Base-by-base conservation (phyloP, 1,140 invertebrate species). In the Leptinotarsa lineolata region DNA sequence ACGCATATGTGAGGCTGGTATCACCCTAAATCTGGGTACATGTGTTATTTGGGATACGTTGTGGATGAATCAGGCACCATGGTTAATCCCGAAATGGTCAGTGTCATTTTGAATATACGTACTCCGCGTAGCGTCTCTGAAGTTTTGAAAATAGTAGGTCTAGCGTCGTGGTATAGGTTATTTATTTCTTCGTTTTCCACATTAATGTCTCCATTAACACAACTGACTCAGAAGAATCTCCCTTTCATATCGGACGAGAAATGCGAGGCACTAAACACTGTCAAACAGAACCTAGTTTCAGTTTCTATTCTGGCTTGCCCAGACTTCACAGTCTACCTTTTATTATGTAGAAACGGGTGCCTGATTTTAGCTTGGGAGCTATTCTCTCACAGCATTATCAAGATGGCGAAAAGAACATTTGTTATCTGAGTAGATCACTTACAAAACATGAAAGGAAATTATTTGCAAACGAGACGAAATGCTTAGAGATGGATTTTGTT, bases 141-240 rank as follows among this genome's bases (percentile, higher is more conserved):
- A 48, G 24, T 88, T 0, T 72, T 84, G 61, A 22, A 78, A 39
- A 88, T 89, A 74, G 59, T 88, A 2, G 87, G 87, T 3, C 74
- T 88, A 39, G 75, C 80, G 1, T 78, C 81, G 1, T 88, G 84
- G 60, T 63, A 63, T 20, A 63, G n/a, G 24, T 68, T 80, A 48
- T 87, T 85, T 77, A 75, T 87, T 2, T 71, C 74, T 1, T 60
- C 80, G 48, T 86, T 83, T 72, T 72, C 82, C 0, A 70, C 78
- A 76, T 77, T 82, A 46, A 79, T 83, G 11, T 15, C 70, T 65
- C 63, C 64, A 11, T 12, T 20, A 63, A 63, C 60, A 13, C 22
- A 30, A 13, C 18, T 18, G 2, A 30, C 24, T 16, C 64, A 16
- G 24, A 65, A 65, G 22, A 21, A 30, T 15, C 30, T 60, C 48